Evolutionary conservation across 2,797 vertebrate genomes (phyloP).

Genomic region (Carcharodon carcharias): DNA sequence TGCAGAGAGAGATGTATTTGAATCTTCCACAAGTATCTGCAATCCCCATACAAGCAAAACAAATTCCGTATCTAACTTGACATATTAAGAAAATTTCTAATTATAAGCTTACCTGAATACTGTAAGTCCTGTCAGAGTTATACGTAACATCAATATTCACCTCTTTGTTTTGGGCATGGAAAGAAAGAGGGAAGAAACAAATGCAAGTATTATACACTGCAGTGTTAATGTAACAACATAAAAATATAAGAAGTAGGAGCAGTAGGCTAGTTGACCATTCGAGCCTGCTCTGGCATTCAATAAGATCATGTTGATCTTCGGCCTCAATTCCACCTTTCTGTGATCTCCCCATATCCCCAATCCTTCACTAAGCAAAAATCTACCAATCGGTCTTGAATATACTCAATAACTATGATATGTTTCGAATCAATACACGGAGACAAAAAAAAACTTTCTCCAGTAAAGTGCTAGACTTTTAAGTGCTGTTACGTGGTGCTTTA

Average conservation of each 20-base stretch:
- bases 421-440: neutral
- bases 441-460: neutral
- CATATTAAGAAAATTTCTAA: neutral
- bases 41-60: neutral
- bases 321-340: neutral
- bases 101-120: slow-evolving; percentile 72
- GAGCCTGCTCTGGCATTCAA: neutral
- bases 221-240: neutral
- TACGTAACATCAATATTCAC: slow-evolving; percentile 69
- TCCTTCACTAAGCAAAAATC: neutral
- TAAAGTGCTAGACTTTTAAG: neutral
- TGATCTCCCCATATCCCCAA: neutral
- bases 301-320: neutral
- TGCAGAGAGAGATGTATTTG: neutral
- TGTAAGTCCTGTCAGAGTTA: slow-evolving; percentile 75
- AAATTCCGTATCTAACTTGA: neutral
- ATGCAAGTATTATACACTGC: slow-evolving; percentile 1
- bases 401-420: neutral
- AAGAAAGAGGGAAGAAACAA: neutral
- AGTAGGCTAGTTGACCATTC: neutral
- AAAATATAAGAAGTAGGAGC: neutral
- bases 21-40: neutral
- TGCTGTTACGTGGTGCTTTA: neutral
- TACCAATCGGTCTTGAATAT: neutral
- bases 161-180: slow-evolving; percentile 52